A percentile compares a stretch with the other conserved stretches of the same genome.
These are phyloP conservation scores for Formica exsecta DNA, from an alignment of 1,140 invertebrate species.

Conservation along the genomic window DNA sequence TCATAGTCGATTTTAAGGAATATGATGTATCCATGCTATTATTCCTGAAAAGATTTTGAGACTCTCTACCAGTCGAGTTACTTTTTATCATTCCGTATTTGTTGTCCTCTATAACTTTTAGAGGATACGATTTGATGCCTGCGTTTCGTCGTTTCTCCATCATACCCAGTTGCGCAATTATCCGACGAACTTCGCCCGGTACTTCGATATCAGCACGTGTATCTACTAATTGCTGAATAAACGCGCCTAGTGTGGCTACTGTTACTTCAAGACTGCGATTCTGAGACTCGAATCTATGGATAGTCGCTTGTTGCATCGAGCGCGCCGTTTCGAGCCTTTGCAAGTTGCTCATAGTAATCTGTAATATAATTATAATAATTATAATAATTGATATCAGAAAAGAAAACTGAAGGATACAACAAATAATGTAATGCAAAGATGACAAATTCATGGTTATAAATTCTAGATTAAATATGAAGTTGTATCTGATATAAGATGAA, in stretches of 20 bases:
- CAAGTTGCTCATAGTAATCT: constrained; percentile 89
- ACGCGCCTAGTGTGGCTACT: constrained; percentile 88
- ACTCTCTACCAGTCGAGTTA: constrained; percentile 82
- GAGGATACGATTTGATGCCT: constrained; percentile 83
- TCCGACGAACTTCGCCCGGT: constrained; percentile 89
- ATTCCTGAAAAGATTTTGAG: constrained; percentile 78
- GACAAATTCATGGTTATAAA: background rate
- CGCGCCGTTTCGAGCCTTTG: constrained; percentile 89
- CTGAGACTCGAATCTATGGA: constrained; percentile 89
- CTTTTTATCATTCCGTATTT: constrained; percentile 86
- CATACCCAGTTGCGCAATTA: constrained; percentile 87
- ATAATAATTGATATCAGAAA: background rate
- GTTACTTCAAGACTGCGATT: constrained; percentile 89
- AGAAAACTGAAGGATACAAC: background rate
- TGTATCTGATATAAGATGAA: background rate
- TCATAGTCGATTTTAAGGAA: constrained; percentile 84
- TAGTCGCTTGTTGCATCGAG: constrained; percentile 87
- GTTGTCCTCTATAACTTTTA: constrained; percentile 87
- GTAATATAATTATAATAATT: constrained; percentile 40
- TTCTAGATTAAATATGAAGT: background rate
- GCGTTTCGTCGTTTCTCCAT: constrained; percentile 85
- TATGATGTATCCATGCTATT: constrained; percentile 79
- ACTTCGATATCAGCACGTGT: constrained; percentile 88
- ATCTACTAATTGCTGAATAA: constrained; percentile 88
- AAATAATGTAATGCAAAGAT: background rate